These are phyloP conservation scores for Dynastes tityus DNA, from an alignment of 2,888 invertebrate species.

Conservation along the genomic window DNA sequence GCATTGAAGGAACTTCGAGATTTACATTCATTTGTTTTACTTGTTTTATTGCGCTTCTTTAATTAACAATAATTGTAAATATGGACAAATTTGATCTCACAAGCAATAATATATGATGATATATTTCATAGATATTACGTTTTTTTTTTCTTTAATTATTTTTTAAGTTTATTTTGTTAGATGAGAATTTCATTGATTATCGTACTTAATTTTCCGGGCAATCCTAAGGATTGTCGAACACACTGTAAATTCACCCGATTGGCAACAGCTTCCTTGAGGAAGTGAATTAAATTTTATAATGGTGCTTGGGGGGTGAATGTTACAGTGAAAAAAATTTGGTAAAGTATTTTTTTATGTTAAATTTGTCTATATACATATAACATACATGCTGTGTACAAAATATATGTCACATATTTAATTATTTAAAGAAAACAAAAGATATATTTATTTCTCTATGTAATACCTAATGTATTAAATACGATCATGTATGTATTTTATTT, in stretches of 20 bases:
- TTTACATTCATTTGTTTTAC: neutral
- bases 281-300: no score
- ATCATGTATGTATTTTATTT: neutral
- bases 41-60: no score
- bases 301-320: no score
- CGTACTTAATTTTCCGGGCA: no score
- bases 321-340: no score
- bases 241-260: no score
- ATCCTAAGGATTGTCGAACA: neutral
- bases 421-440: no score
- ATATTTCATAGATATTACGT: neutral
- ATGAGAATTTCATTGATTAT: no score
- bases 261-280: neutral
- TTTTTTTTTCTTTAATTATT: constrained; percentile 14
- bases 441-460: no score
- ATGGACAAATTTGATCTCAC: constrained; percentile 45
- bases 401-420: no score
- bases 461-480: constrained; percentile 45
- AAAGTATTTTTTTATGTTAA: constrained; percentile 11
- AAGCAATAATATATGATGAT: constrained; percentile 1
- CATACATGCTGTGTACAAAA: neutral
- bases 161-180: neutral
- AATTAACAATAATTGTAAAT: constrained; percentile 6
- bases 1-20: neutral
- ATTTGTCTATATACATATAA: constrained; percentile 32